Evolutionary conservation across 1,140 invertebrate species (phyloP), one percentile per base, ranked within the genome.

Genomic region (Brachionus manjavacas): DNA sequence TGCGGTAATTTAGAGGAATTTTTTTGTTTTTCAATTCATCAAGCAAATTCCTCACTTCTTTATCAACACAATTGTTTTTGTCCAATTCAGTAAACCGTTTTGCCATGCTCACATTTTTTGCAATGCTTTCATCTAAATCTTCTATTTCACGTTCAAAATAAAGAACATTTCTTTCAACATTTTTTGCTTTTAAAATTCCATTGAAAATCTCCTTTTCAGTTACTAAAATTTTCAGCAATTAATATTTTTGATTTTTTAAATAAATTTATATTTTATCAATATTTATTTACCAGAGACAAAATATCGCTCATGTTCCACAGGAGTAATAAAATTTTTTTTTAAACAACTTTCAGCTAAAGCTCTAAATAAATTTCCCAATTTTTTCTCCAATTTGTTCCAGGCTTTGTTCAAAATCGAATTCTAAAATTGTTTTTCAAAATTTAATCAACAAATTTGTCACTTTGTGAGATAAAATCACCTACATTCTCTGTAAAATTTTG

Each of bases 71-170:
- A 35, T 52, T 52, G n/a, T 74, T 74, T 2, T 52, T n/a, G 23
- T 55, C 46, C 25, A 72, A 49, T 46, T 83, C 55, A 12, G 35
- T 83, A 35, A 68, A 68, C 28, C 72, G 16, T 20, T 88, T 95
- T 94, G 86, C 94, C 93, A 43, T 16, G 4, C 8, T n/a, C 12
- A 60, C 41, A 72, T 84, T 74, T 31, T 2, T 43, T 8, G 35
- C 41, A 16, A 83, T 68, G 9, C 46, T 68, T 28, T 83, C 64
- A 39, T 83, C 81, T 3, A 74, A 2, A 14, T 76, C 83, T 16
- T 49, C 66, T 20, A 84, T 84, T 49, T 84, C 83, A 31, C 83
- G 43, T 52, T 55, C 14, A 66, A 84, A 74, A 64, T 12, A 74
- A n/a, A 84, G 23, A 39, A 25, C 43, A 16, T 49, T 52, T 74